A percentile compares a stretch with the other conserved stretches of the same genome.
These are phyloP conservation scores for Linnaemya vulpina DNA, from an alignment of 2,888 invertebrate genomes.

Conservation along the genomic window DNA sequence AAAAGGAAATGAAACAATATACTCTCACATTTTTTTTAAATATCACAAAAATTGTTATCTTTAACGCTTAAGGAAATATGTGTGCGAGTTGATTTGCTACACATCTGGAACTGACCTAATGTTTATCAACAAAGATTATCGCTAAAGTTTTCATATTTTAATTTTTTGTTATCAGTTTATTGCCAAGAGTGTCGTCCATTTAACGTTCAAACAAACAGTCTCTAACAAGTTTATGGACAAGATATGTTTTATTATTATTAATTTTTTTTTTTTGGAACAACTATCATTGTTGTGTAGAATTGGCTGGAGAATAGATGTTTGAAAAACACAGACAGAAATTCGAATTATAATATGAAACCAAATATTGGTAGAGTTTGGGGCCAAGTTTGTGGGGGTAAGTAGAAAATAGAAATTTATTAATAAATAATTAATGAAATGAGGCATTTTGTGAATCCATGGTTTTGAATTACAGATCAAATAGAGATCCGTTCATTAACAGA, in stretches of 20 bases:
- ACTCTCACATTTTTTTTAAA: no score
- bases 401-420: background rate
- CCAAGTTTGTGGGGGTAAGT: constrained; percentile 60
- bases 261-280: no score
- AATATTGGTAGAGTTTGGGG: constrained; percentile 68
- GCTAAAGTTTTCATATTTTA: background rate
- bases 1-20: no score
- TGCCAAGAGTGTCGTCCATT: background rate
- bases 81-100: no score
- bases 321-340: background rate
- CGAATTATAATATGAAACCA: constrained; percentile 50
- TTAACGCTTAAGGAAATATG: no score
- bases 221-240: background rate
- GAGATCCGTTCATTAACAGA: constrained; percentile 85
- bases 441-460: constrained; percentile 55
- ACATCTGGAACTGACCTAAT: no score
- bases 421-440: constrained; percentile 72
- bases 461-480: constrained; percentile 83
- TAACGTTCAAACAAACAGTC: background rate
- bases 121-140: background rate
- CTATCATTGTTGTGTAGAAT: background rate
- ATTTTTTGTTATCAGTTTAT: constrained; percentile 11
- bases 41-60: no score
- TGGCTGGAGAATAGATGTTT: background rate
- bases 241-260: no score